Percentiles rank a stretch among this genome's conserved stretches.
phyloP scores from a whole-genome alignment of 2,113 vertebrate species.

The Chloropsis hardwickii region DNA sequence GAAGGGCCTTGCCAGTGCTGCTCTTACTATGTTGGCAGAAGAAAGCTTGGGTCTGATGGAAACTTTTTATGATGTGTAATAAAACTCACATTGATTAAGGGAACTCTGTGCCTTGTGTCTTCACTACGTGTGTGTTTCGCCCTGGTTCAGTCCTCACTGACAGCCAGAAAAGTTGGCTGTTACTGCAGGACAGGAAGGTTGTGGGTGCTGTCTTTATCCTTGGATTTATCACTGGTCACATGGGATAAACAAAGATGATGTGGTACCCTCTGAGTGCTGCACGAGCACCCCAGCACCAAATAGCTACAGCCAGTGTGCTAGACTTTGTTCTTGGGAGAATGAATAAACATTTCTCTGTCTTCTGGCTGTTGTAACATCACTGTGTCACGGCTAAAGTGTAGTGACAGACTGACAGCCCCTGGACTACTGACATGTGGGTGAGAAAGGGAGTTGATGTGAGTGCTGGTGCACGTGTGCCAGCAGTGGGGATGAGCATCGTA shows the following conservation, averaged over 20 bases:
- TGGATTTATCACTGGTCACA: not conserved
- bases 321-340: not conserved
- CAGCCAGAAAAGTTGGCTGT: not conserved
- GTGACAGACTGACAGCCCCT: not conserved
- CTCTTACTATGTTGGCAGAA: fast-evolving
- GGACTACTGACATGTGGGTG: not conserved
- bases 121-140: fast-evolving
- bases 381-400: not conserved
- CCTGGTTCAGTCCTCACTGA: not conserved
- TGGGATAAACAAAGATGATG: not conserved
- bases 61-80: not conserved
- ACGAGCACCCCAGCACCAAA: not conserved
- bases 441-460: not conserved
- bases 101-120: not conserved
- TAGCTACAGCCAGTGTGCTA: not conserved
- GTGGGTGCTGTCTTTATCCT: not conserved
- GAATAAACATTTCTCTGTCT: not conserved
- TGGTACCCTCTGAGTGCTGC: not conserved
- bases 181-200: not conserved
- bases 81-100: not conserved
- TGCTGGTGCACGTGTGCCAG: not conserved
- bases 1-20: not conserved
- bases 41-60: not conserved
- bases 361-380: not conserved
- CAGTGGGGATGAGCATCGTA: not conserved